Evolutionary conservation across 2,113 vertebrate species (phyloP).

Genomic region (Oenanthe melanoleuca): DNA sequence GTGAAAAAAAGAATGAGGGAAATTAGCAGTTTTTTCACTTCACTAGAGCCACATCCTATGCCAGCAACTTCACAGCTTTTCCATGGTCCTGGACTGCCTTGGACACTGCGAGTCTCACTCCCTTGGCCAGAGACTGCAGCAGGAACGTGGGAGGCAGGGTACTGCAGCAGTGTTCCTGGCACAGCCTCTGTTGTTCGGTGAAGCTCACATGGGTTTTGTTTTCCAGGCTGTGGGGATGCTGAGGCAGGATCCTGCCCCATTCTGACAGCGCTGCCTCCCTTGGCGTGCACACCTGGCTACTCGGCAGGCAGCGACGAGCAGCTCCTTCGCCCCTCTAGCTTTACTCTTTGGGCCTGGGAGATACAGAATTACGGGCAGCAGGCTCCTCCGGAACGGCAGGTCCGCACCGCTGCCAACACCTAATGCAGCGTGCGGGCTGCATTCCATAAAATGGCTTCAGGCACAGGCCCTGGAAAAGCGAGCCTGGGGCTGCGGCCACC

Average conservation of each 20-base stretch:
- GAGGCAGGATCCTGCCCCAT: background rate
- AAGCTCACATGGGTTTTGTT: background rate
- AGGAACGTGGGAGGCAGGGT: background rate
- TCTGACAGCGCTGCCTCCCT: background rate
- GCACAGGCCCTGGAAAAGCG: background rate
- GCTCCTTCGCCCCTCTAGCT: background rate
- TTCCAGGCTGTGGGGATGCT: fast-evolving
- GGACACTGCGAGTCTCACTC: fast-evolving
- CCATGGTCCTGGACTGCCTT: fast-evolving
- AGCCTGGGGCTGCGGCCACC: background rate
- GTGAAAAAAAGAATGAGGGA: background rate
- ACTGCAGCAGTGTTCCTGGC: background rate
- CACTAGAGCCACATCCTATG: background rate
- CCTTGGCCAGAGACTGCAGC: fast-evolving
- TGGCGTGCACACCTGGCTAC: background rate
- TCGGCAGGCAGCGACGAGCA: background rate
- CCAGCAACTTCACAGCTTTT: background rate
- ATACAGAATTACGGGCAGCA: background rate
- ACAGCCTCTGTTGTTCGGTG: background rate
- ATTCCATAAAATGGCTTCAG: conserved; percentile 29
- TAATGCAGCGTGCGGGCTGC: background rate
- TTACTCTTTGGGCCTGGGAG: background rate
- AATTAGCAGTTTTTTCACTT: background rate
- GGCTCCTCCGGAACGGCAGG: background rate
- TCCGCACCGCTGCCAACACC: background rate